Base-by-base conservation (phyloP, 1,140 invertebrate species). In the Holotrichia oblita region DNA sequence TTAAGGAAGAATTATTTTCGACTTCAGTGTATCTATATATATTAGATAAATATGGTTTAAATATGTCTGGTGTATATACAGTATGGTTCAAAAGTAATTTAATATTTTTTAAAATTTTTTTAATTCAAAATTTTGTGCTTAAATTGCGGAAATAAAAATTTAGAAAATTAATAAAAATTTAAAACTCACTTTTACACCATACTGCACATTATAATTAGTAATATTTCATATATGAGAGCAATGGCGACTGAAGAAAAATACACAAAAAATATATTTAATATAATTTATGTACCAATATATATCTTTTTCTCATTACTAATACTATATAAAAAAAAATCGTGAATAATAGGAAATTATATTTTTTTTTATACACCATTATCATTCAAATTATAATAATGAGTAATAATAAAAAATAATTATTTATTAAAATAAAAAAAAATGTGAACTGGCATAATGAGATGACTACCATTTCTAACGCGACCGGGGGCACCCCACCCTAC, bases 401-500 rank as follows among this genome's bases (percentile, higher is more conserved):
- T 27, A 69, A 69, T 69, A 69, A 27, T 69, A 69, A 69, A 22
- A n/a, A 69, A 69, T 14, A 27, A 24, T 69, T 34, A 34, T 34
- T 61, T 69, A 69, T 34, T 34, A 69, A 69, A 48, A 48, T 2
- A 69, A 69, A 69, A 69, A n/a, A n/a, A n/a, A n/a, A n/a, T n/a
- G 27, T 27, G 27, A 69, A 69, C 61, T 69, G 61, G 61, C 61
- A 69, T 69, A 69, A 69, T 69, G 61, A 69, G 61, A 69, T 69
- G 61, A 69, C 61, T 69, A 69, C 61, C 61, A 10, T 48, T 69
- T 24, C 20, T 10, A 14, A 20, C 22, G 8, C 61, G 27, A 27
- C 22, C 7, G 4, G 59, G 22, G 61, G 3, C 12, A 4, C 61
- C n/a, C 61, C 61, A 27, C 24, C 61, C 14, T n/a, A 22, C 8